phyloP scores from a whole-genome alignment of 2,797 vertebrate genomes.

The Lophius americanus region DNA sequence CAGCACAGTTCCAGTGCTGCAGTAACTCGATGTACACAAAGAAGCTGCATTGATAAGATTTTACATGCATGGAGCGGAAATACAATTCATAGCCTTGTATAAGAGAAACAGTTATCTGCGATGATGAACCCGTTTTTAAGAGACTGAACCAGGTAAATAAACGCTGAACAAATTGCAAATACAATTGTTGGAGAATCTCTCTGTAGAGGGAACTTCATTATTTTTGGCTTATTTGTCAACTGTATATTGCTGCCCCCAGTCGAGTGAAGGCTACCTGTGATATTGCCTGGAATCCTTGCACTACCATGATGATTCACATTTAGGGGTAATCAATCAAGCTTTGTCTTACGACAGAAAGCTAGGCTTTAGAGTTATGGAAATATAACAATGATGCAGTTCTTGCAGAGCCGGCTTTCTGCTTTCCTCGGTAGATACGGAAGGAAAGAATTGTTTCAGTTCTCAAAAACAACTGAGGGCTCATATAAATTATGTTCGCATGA shows the following conservation, averaged over 20 bases:
- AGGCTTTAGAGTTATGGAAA: slow-evolving; percentile 79
- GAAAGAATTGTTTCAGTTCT: slow-evolving; percentile 48
- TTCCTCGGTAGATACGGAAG: slow-evolving; percentile 53
- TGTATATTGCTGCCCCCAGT: slow-evolving; percentile 70
- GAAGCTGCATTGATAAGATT: slow-evolving; percentile 1
- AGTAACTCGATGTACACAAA: slow-evolving; percentile 8
- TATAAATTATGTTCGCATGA: neutral
- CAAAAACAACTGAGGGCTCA: slow-evolving; percentile 18
- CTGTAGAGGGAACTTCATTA: slow-evolving; percentile 71
- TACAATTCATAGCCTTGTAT: neutral
- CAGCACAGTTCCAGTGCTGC: neutral
- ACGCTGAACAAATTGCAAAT: slow-evolving; percentile 46
- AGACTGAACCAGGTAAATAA: slow-evolving; percentile 29
- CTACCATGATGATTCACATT: slow-evolving; percentile 74
- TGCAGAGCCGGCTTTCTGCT: slow-evolving; percentile 47
- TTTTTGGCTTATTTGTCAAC: slow-evolving; percentile 72
- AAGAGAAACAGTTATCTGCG: slow-evolving; percentile 17
- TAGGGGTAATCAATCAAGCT: slow-evolving; percentile 83
- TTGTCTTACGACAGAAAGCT: slow-evolving; percentile 79
- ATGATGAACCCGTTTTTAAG: slow-evolving; percentile 17
- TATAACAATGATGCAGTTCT: slow-evolving; percentile 69
- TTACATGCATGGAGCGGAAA: neutral
- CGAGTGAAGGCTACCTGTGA: slow-evolving; percentile 72
- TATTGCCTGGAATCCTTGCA: slow-evolving; percentile 65
- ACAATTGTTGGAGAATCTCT: slow-evolving; percentile 51